phyloP scores from a whole-genome alignment of 2,797 vertebrate genomes.

The Anguilla megastoma region DNA sequence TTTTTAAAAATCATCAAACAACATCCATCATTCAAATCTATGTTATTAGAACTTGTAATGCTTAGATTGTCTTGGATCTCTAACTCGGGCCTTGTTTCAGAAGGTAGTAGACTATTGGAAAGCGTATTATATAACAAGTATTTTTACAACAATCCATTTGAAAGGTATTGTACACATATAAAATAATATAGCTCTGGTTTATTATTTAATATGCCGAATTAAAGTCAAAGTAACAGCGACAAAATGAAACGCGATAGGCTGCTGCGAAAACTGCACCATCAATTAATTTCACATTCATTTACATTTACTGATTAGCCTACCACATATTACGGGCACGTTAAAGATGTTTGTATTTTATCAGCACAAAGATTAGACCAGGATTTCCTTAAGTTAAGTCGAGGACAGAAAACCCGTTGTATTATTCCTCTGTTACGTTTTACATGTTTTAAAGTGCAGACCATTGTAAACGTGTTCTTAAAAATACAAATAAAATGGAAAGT shows the following conservation, averaged over 20 bases:
- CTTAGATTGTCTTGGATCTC: not conserved
- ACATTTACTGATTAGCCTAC: not conserved
- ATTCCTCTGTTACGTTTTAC: not conserved
- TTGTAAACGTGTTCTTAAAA: not conserved
- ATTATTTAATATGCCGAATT: not conserved
- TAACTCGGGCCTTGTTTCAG: not conserved
- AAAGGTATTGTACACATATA: not conserved
- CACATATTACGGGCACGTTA: not conserved
- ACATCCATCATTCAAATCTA: not conserved
- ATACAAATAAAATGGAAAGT: not conserved
- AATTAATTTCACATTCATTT: not conserved
- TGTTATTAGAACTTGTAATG: not conserved
- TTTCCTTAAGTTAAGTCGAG: not conserved
- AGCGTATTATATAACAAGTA: not conserved
- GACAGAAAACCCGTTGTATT: not conserved
- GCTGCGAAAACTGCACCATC: not conserved
- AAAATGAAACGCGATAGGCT: not conserved
- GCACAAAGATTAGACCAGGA: not conserved
- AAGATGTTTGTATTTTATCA: not conserved
- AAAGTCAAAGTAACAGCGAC: not conserved
- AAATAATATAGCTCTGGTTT: not conserved
- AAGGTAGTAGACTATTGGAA: not conserved
- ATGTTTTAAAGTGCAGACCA: not conserved
- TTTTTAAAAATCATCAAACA: not conserved
- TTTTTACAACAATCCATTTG: not conserved